Evolutionary conservation across 2,113 vertebrate species (phyloP).

Genomic region (Perca fluviatilis): DNA sequence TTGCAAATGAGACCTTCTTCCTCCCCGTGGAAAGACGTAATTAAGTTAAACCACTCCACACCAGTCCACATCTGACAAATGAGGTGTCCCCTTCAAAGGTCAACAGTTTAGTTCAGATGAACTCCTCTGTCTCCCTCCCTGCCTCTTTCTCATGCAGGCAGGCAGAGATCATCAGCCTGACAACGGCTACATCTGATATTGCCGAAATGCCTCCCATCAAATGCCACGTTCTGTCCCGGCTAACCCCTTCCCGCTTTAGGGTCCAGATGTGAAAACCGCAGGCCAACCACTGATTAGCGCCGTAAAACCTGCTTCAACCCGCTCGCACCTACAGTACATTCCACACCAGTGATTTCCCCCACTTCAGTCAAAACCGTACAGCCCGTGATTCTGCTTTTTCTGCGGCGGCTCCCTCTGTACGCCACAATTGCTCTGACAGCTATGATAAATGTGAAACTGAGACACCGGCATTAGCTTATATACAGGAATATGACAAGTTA

Average conservation of each 20-base stretch:
- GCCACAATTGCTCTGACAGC: slow-evolving; percentile 70
- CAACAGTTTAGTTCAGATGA: slow-evolving; percentile 52
- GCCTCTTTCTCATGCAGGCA: slow-evolving; percentile 11
- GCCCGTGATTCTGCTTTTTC: slow-evolving; percentile 62
- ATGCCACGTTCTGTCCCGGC: slow-evolving; percentile 45
- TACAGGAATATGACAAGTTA: slow-evolving; percentile 48
- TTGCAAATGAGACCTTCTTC: slow-evolving; percentile 63
- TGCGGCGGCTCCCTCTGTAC: slow-evolving; percentile 51
- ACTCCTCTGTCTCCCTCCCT: slow-evolving; percentile 21
- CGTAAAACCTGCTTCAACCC: slow-evolving; percentile 53
- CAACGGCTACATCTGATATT: background rate
- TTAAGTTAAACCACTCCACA: slow-evolving; percentile 63
- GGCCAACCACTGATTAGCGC: slow-evolving; percentile 53
- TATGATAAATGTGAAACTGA: slow-evolving; percentile 69
- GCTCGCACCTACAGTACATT: slow-evolving; percentile 57
- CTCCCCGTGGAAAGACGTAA: slow-evolving; percentile 59
- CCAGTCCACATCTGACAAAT: slow-evolving; percentile 61
- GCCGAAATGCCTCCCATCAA: background rate
- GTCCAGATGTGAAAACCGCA: slow-evolving; percentile 63
- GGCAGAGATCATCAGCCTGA: slow-evolving; percentile 15
- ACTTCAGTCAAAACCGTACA: slow-evolving; percentile 41
- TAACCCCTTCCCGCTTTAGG: slow-evolving; percentile 56
- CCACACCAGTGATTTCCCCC: slow-evolving; percentile 47
- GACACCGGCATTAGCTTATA: slow-evolving; percentile 45
- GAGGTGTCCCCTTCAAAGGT: slow-evolving; percentile 60